Evolutionary conservation across 2,797 vertebrate species (phyloP).

Genomic region (Thripadectes ignobilis): DNA sequence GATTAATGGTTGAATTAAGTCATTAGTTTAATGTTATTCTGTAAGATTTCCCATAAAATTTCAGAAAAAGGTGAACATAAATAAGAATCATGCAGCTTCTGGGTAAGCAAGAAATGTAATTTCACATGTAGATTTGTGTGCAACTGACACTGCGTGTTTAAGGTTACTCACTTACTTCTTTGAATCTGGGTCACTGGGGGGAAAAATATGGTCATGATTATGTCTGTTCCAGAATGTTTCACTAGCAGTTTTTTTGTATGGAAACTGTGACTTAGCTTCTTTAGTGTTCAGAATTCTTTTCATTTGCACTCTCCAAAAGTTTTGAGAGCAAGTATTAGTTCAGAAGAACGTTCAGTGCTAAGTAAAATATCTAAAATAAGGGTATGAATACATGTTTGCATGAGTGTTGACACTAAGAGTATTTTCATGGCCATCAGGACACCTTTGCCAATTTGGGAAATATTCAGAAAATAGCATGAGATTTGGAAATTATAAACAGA

Average conservation of each 20-base stretch:
- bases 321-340: slow-evolving; percentile 20
- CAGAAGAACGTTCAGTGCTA: not conserved
- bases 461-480: not conserved
- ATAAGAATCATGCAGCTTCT: not conserved
- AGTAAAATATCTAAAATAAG: not conserved
- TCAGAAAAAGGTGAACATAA: not conserved
- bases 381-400: not conserved
- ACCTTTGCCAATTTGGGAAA: not conserved
- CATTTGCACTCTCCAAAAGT: not conserved
- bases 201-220: not conserved
- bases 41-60: not conserved
- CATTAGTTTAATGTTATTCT: not conserved
- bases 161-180: not conserved
- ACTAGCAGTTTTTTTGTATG: not conserved
- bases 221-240: not conserved
- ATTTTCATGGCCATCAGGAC: slow-evolving; percentile 45
- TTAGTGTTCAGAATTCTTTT: not conserved
- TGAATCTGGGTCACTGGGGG: not conserved
- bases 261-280: slow-evolving; percentile 5
- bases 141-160: not conserved
- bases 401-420: not conserved
- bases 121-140: not conserved
- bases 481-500: not conserved
- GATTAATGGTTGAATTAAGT: not conserved
- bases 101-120: not conserved